A percentile compares a stretch with the other conserved stretches of the same genome.
Conservation (phyloP, 2,113 vertebrate genomes). For the Vanacampus margaritifer region DNA sequence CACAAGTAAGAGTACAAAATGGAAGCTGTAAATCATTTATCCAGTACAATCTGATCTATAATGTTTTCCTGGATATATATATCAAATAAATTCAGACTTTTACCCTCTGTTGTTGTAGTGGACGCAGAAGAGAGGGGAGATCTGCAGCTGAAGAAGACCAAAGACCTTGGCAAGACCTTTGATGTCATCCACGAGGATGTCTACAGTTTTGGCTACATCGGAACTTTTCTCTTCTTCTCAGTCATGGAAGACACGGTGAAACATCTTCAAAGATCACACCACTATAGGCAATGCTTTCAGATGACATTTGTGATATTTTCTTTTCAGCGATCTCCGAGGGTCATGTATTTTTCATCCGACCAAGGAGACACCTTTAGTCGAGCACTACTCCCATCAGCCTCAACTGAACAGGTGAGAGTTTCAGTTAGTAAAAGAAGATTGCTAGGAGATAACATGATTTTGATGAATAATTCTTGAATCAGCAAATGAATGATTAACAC, state of each 20-base stretch:
- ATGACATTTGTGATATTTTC: neutral
- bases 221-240: constrained; percentile 76
- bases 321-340: constrained; percentile 71
- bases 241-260: constrained; percentile 73
- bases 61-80: neutral
- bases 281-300: neutral
- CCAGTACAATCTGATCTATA: neutral
- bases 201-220: constrained; percentile 77
- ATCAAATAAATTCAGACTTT: neutral
- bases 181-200: constrained; percentile 68
- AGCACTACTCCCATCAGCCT: constrained; percentile 74
- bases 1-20: constrained; percentile 52
- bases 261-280: neutral
- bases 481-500: too few relatives aligned
- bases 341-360: constrained; percentile 76
- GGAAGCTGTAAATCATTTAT: neutral
- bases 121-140: constrained; percentile 69
- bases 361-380: constrained; percentile 71
- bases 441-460: neutral
- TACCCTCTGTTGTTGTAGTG: constrained; percentile 40
- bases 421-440: neutral
- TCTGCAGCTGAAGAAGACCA: constrained; percentile 68
- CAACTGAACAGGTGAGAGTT: constrained; percentile 73
- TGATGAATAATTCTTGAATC: too few relatives aligned
- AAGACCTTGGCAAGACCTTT: constrained; percentile 71